Evolutionary conservation across 2,797 vertebrate genomes (phyloP).

Genomic region (Chaunax sp.): DNA sequence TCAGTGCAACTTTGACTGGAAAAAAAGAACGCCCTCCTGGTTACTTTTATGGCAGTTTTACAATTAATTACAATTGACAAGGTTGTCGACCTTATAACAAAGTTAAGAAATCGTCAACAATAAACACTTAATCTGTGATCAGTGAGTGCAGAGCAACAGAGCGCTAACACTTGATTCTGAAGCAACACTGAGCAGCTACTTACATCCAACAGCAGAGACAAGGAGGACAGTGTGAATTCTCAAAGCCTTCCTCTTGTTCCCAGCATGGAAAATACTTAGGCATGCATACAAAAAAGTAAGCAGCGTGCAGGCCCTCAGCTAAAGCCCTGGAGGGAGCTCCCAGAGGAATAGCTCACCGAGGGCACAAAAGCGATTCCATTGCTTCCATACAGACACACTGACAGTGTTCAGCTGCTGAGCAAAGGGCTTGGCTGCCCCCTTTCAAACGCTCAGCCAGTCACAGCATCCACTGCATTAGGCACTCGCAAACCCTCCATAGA

Average conservation of each 20-base stretch:
- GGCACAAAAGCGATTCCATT: constrained; percentile 62
- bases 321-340: constrained; percentile 60
- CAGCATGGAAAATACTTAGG: constrained; percentile 43
- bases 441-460: constrained; percentile 56
- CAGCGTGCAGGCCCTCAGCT: constrained; percentile 53
- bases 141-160: constrained; percentile 17
- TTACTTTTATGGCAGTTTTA: constrained; percentile 40
- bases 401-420: constrained; percentile 67
- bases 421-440: constrained; percentile 63
- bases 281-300: constrained; percentile 34
- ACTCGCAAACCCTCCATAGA: constrained; percentile 36
- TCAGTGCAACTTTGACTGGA: constrained; percentile 48
- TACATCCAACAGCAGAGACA: constrained; percentile 53
- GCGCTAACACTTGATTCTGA: constrained; percentile 7
- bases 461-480: constrained; percentile 52
- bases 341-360: constrained; percentile 59
- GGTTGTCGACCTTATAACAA: constrained; percentile 8
- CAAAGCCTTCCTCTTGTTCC: constrained; percentile 39
- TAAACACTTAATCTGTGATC: constrained; percentile 11
- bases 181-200: constrained; percentile 53
- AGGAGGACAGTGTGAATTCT: constrained; percentile 33
- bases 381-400: constrained; percentile 64
- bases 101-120: constrained; percentile 1
- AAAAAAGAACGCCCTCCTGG: constrained; percentile 42
- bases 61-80: constrained; percentile 15